Evolutionary conservation across 2,113 vertebrate species (phyloP), one percentile per base, ranked within the genome.

Genomic region (Oreotrochilus melanogaster): DNA sequence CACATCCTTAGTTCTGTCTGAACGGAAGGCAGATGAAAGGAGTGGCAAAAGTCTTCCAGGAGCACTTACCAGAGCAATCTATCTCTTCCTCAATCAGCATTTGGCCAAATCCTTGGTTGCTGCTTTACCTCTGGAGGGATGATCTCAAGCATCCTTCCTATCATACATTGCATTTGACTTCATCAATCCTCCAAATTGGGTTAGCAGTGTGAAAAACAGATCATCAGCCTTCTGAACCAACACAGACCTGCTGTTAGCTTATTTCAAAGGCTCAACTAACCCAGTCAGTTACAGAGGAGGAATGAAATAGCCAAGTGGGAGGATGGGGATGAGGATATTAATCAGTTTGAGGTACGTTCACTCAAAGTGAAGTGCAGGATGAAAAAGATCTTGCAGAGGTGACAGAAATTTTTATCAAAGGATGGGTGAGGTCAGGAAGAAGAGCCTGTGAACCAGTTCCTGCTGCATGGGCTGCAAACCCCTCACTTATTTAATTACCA

Each of bases 331-430:
- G 31, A 18, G 48, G 22, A 16, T 28, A 5, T 53, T 7, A 42
- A 12, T 64, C 6, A 3, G 12, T 35, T 74, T 47, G 37, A 53
- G 78, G 7, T 51, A 5, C 13, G 2, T 47, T 21, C 11, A 39
- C 39, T 39, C 39, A 39, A 13, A 39, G 39, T 39, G 39, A 39
- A 39, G 39, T 39, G 39, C 39, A 39, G 39, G 39, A 39, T 39
- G 35, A 3, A 4, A 53, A 18, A 23, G 54, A 27, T 30, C 30
- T 60, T 14, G 31, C 4, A 6, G 64, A 43, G 65, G 8, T 50
- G 14, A 19, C 0, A 3, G 45, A 35, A 12, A 15, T 14, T 58
- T 13, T 24, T 33, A 14, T 23, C 6, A 2, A 37, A 64, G 35
- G 28, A 39, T 37, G 60, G 65, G 10, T 1, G 1, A 27, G 33